Percentiles rank a stretch among this genome's conserved stretches.
phyloP scores from a whole-genome alignment of 2,888 invertebrate species.

The Azorinus chamasolen region DNA sequence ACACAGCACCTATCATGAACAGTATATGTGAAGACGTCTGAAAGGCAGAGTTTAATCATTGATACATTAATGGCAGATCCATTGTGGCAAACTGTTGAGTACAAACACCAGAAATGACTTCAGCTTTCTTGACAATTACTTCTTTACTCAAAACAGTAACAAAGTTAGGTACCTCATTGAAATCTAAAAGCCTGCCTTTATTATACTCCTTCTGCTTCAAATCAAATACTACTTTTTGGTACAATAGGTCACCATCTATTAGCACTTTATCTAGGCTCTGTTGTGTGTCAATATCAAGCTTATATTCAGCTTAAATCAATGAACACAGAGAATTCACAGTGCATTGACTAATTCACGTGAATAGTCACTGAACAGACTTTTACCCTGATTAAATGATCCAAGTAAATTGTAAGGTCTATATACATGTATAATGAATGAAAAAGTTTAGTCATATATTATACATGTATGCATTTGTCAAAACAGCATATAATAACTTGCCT shows the following conservation, averaged over 20 bases:
- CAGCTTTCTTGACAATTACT: constrained; percentile 8
- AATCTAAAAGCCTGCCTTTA: constrained; percentile 5
- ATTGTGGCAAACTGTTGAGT: not conserved
- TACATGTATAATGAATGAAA: too few relatives aligned
- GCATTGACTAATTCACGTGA: constrained; percentile 49
- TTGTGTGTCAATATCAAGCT: not conserved
- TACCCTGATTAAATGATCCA: constrained; percentile 40
- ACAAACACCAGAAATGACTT: constrained; percentile 19
- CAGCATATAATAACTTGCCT: too few relatives aligned
- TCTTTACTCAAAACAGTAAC: constrained; percentile 1
- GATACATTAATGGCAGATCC: constrained; percentile 24
- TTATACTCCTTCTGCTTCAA: constrained; percentile 8
- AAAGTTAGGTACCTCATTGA: constrained; percentile 33
- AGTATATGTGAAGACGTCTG: not conserved
- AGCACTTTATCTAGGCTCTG: constrained; percentile 24
- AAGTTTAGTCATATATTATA: too few relatives aligned
- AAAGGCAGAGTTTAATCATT: constrained; percentile 18
- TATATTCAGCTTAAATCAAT: constrained; percentile 18
- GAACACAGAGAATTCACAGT: constrained; percentile 28
- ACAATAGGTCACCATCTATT: constrained; percentile 19
- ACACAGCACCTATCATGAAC: constrained; percentile 31
- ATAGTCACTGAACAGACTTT: constrained; percentile 12
- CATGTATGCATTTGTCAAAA: too few relatives aligned
- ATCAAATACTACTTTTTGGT: constrained; percentile 6
- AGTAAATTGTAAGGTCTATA: not conserved